A percentile compares a stretch with the other conserved stretches of the same genome.
These are phyloP conservation scores for Caradrina clavipalpis DNA, from an alignment of 2,888 invertebrate species.

Conservation along the genomic window DNA sequence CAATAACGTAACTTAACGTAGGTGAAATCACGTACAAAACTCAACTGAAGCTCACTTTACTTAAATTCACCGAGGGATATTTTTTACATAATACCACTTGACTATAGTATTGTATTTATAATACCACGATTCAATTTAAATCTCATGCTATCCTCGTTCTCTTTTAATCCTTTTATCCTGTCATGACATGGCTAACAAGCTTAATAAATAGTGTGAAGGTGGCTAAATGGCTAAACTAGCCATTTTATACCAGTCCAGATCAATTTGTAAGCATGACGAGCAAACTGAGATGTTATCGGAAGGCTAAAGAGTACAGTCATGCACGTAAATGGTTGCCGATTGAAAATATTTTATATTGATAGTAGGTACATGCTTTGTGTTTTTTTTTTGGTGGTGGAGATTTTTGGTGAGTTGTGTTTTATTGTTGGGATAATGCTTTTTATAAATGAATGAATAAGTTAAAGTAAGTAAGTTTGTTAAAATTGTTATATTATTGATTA, in stretches of 20 bases:
- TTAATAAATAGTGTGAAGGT: constrained; percentile 33
- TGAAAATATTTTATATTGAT: constrained; percentile 9
- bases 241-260: constrained; percentile 55
- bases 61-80: no score
- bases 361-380: no score
- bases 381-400: neutral
- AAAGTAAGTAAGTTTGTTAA: no score
- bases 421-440: neutral
- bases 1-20: no score
- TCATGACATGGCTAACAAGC: constrained; percentile 49
- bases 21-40: no score
- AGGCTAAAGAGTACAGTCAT: constrained; percentile 61
- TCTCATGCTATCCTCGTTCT: neutral
- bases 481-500: no score
- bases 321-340: constrained; percentile 61
- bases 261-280: constrained; percentile 79
- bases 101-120: neutral
- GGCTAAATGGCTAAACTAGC: constrained; percentile 52
- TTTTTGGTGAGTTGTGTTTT: neutral
- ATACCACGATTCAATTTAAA: neutral
- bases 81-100: no score
- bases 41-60: no score
- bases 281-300: constrained; percentile 55
- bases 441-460: no score
- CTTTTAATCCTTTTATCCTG: constrained; percentile 32